phyloP scores from a whole-genome alignment of 2,888 invertebrate genomes.

The Thumatha senex region DNA sequence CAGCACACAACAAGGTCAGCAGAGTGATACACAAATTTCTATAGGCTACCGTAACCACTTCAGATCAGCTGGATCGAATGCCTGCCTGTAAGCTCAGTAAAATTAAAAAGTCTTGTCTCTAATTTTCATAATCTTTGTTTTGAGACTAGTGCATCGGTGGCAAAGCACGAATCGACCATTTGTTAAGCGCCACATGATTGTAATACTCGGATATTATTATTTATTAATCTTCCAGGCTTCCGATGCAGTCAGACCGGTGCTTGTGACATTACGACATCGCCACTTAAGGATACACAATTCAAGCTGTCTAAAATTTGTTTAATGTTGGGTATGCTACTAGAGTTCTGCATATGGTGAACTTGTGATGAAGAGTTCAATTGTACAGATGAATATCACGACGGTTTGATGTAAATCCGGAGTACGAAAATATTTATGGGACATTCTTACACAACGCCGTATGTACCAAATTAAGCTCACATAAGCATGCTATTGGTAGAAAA shows the following conservation, averaged over 20 bases:
- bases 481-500: no score
- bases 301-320: conserved; percentile 8
- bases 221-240: conserved; percentile 60
- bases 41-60: no score
- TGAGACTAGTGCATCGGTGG: conserved; percentile 55
- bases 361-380: background rate
- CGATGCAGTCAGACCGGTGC: conserved; percentile 36
- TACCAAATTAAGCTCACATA: no score
- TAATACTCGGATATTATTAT: conserved; percentile 52
- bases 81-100: no score
- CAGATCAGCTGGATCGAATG: no score
- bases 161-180: conserved; percentile 70
- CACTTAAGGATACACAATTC: conserved; percentile 20
- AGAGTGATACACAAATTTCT: no score
- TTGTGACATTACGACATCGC: conserved; percentile 29
- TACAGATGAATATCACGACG: background rate
- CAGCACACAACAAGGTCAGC: no score
- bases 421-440: no score
- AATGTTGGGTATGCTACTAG: background rate
- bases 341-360: background rate
- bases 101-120: no score
- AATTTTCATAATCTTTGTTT: conserved; percentile 22
- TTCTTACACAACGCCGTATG: no score
- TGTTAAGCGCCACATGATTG: conserved; percentile 71
- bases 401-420: no score